These are phyloP conservation scores for Hydrotaea cyrtoneurina DNA, from an alignment of 2,888 invertebrate species.

Conservation along the genomic window DNA sequence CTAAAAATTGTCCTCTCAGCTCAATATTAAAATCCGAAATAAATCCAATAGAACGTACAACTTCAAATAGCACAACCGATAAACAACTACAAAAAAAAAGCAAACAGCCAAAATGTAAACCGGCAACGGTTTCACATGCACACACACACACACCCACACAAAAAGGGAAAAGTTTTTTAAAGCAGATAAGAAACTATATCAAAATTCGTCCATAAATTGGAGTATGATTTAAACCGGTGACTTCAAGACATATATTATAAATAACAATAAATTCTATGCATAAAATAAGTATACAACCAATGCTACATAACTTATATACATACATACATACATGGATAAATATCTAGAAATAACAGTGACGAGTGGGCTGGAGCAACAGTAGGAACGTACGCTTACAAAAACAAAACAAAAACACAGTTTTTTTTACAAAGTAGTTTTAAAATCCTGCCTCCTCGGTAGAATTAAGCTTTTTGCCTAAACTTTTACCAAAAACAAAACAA, in stretches of 20 bases:
- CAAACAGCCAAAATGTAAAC: slow-evolving; percentile 34
- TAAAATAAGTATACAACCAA: slow-evolving; percentile 3
- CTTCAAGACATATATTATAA: slow-evolving; percentile 31
- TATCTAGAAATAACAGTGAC: neutral
- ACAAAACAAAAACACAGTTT: too few species aligned
- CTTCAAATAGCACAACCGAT: slow-evolving; percentile 3
- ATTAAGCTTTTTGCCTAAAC: slow-evolving; percentile 65
- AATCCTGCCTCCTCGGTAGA: slow-evolving; percentile 3
- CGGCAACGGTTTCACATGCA: slow-evolving; percentile 6
- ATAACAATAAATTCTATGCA: slow-evolving; percentile 8
- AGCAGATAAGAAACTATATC: slow-evolving; percentile 78
- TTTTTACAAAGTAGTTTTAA: slow-evolving; percentile 30
- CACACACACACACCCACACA: neutral
- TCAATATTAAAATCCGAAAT: neutral
- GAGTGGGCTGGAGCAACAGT: neutral
- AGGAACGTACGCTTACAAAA: too few species aligned
- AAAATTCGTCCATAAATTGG: slow-evolving; percentile 81
- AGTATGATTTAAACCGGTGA: slow-evolving; percentile 73
- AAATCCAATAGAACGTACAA: neutral
- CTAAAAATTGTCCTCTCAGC: neutral
- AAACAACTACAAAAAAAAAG: too few species aligned
- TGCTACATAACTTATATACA: neutral
- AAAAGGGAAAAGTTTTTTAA: slow-evolving; percentile 74
- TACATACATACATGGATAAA: slow-evolving; percentile 27
- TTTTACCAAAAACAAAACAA: slow-evolving; percentile 47